These are phyloP conservation scores for Xylocampa areola DNA, from an alignment of 2,888 invertebrate species.

Conservation along the genomic window DNA sequence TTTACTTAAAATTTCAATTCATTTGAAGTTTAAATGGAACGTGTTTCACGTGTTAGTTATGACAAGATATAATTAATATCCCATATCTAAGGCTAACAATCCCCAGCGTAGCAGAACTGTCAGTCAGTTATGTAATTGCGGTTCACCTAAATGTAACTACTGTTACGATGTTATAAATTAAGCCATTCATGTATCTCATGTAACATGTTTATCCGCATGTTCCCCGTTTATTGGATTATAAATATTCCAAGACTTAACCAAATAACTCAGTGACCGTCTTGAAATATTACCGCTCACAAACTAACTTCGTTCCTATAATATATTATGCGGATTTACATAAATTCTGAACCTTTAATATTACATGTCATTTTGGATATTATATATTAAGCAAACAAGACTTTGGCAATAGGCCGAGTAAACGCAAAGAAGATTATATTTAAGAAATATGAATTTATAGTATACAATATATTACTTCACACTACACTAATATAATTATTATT, in stretches of 20 bases:
- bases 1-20: too few relatives aligned
- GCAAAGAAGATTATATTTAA: slow-evolving; percentile 36
- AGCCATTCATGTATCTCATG: slow-evolving; percentile 21
- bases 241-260: slow-evolving; percentile 42
- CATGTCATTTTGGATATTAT: slow-evolving; percentile 31
- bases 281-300: slow-evolving; percentile 49
- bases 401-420: slow-evolving; percentile 20
- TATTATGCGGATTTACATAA: slow-evolving; percentile 47
- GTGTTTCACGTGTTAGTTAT: too few relatives aligned
- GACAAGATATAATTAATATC: not conserved
- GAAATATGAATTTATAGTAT: slow-evolving; percentile 26
- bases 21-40: too few relatives aligned
- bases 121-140: slow-evolving; percentile 28
- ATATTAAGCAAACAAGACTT: slow-evolving; percentile 19
- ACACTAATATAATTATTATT: slow-evolving; percentile 28
- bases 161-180: slow-evolving; percentile 27
- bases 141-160: slow-evolving; percentile 20
- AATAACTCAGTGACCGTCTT: slow-evolving; percentile 43
- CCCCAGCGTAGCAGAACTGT: slow-evolving; percentile 14
- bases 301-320: slow-evolving; percentile 43
- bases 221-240: slow-evolving; percentile 40
- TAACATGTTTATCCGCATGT: slow-evolving; percentile 29
- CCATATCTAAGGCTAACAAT: not conserved
- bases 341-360: slow-evolving; percentile 16
- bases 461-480: not conserved